Evolutionary conservation across 2,888 invertebrate species (phyloP).

Genomic region (Apodemia hepburni): DNA sequence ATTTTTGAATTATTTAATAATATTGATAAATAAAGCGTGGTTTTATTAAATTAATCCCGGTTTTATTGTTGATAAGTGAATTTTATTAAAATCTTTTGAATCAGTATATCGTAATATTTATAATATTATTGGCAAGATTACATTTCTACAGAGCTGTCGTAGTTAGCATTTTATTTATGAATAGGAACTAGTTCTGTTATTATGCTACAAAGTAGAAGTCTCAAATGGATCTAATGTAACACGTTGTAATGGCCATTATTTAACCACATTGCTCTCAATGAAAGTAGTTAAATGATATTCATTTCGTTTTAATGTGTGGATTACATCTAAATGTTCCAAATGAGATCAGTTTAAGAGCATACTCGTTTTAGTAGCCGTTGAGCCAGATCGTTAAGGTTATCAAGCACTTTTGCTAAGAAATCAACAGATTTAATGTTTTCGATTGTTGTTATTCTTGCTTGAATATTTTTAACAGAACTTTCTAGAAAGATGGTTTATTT

Average conservation of each 20-base stretch:
- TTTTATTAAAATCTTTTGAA: too few relatives aligned
- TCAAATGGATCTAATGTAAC: background rate
- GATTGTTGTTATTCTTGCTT: too few relatives aligned
- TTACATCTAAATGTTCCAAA: constrained; percentile 27
- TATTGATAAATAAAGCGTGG: too few relatives aligned
- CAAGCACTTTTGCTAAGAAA: background rate
- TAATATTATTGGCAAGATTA: background rate
- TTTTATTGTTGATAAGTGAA: too few relatives aligned
- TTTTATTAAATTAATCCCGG: too few relatives aligned
- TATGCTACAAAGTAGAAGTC: background rate
- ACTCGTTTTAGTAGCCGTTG: constrained; percentile 14
- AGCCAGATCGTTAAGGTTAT: constrained; percentile 4
- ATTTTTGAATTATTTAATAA: too few relatives aligned
- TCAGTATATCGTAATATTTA: background rate
- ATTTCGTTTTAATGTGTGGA: constrained; percentile 28
- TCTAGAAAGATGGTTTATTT: too few relatives aligned
- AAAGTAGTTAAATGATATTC: constrained; percentile 28
- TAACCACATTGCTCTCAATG: constrained; percentile 26
- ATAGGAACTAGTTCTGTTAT: constrained; percentile 1
- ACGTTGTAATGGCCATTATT: background rate
- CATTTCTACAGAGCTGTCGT: background rate
- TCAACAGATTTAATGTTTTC: too few relatives aligned
- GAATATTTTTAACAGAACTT: too few relatives aligned
- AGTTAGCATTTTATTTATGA: background rate
- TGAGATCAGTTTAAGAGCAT: constrained; percentile 24